Base-by-base conservation (phyloP, 2,113 vertebrate genomes). In the Choloepus hoffmanni region DNA sequence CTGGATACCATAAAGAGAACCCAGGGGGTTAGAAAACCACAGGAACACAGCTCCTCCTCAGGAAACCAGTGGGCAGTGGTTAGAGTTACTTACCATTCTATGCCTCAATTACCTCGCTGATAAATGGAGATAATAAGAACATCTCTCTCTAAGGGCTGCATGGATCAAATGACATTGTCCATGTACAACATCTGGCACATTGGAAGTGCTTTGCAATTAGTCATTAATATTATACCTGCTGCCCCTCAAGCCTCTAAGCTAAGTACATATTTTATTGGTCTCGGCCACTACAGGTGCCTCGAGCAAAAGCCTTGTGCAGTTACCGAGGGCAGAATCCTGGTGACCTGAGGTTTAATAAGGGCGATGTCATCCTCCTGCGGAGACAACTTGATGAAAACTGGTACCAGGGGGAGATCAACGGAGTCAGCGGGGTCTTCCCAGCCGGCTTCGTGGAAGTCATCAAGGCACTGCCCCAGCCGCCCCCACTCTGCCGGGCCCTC, bases 351-450 rank as follows among this genome's bases (percentile, higher is more conserved):
- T 98, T 99, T 97, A 98, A 98, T 28, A 98, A 99, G 74, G 99
- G 98, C 30, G 99, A 99, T 45, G 92, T 98, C 79, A 98, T 99
- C 94, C 23, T 97, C 62, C 97, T 98, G 68, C 99, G 98, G 53
- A 98, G 98, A 76, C 99, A 98, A 97, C 98, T 98, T 94, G 99
- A 99, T 2, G 99, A 99, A 79, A 98, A 98, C 93, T 99, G 99
- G 99, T 98, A 98, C 90, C 97, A 99, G 45, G 99, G 99, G 10
- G 99, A 99, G 86, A 58, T 98, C 62, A 98, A 99, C 33, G 98
- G 98, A 0, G 67, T 90, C 95, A 97, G 97, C 3, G 98, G 98
- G 0, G 96, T 98, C 1, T 97, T 99, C 97, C 98, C 98, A 0
- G 98, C 97, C 92, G 98, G 98, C 96, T 97, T 98, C 0, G 98